Evolutionary conservation across 2,888 invertebrate species (phyloP).

Genomic region (Geotrupes spiniger): DNA sequence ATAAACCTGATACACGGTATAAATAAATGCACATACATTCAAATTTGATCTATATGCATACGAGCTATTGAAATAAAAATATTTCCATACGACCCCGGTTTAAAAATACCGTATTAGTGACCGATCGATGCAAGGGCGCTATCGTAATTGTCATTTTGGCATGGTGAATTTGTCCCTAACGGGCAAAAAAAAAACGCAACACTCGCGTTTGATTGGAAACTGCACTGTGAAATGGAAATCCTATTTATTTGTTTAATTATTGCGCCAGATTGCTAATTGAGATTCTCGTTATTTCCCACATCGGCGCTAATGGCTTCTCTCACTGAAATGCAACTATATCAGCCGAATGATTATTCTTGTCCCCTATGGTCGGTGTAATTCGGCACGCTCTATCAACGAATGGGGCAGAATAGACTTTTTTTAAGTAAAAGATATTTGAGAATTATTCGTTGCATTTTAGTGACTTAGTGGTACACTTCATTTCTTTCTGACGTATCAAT

Average conservation of each 20-base stretch:
- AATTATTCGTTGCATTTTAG: too few species aligned
- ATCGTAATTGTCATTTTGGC: not conserved
- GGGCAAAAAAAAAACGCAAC: not conserved
- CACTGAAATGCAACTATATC: conserved; percentile 35
- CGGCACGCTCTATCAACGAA: too few species aligned
- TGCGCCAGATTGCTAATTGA: conserved; percentile 33
- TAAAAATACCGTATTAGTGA: too few species aligned
- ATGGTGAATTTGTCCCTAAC: not conserved
- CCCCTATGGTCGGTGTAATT: not conserved
- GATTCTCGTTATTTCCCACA: conserved; percentile 30
- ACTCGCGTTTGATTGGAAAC: conserved; percentile 5
- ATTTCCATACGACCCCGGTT: too few species aligned
- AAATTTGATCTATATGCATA: too few species aligned
- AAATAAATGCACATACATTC: too few species aligned
- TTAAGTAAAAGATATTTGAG: too few species aligned
- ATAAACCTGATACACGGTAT: too few species aligned
- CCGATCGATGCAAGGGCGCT: not conserved
- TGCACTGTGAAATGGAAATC: conserved; percentile 12
- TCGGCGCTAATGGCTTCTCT: conserved; percentile 33
- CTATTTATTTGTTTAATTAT: conserved; percentile 39
- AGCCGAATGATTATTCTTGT: conserved; percentile 36
- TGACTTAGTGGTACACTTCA: too few species aligned
- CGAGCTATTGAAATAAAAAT: too few species aligned
- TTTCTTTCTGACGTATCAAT: too few species aligned
- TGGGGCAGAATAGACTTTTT: too few species aligned